Evolutionary conservation across 2,888 invertebrate species (phyloP).

Genomic region (Aspidiotus rigidus): DNA sequence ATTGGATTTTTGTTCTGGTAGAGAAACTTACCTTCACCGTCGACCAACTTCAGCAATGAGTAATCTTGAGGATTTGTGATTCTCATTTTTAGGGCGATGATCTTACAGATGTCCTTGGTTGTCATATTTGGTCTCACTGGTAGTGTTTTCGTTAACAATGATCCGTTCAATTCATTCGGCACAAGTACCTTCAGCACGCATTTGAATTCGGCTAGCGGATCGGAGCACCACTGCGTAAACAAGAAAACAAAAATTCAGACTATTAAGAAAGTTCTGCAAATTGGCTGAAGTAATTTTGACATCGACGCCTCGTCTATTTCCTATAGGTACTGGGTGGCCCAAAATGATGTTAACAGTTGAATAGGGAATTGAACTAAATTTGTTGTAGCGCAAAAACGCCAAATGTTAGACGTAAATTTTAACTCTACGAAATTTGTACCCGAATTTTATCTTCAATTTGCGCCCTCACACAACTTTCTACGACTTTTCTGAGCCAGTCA

Average conservation of each 20-base stretch:
- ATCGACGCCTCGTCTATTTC: too few species aligned
- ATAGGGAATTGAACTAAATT: too few species aligned
- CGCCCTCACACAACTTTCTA: too few species aligned
- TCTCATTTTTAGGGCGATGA: constrained; percentile 87
- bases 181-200: constrained; percentile 82
- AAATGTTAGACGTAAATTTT: too few species aligned
- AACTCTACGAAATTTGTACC: too few species aligned
- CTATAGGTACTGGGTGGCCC: too few species aligned
- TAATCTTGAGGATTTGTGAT: constrained; percentile 96
- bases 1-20: background rate
- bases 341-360: too few species aligned
- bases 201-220: constrained; percentile 49
- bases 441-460: too few species aligned
- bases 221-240: constrained; percentile 42
- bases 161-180: constrained; percentile 88
- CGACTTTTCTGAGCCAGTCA: too few species aligned
- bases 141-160: constrained; percentile 80
- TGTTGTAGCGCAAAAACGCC: too few species aligned
- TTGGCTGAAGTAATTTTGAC: too few species aligned
- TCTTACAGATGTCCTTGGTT: constrained; percentile 83
- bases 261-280: background rate
- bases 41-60: constrained; percentile 78
- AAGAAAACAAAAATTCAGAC: background rate
- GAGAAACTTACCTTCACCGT: constrained; percentile 72
- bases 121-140: constrained; percentile 90